Conservation (phyloP, 2,113 vertebrate species). For the Equus quagga region DNA sequence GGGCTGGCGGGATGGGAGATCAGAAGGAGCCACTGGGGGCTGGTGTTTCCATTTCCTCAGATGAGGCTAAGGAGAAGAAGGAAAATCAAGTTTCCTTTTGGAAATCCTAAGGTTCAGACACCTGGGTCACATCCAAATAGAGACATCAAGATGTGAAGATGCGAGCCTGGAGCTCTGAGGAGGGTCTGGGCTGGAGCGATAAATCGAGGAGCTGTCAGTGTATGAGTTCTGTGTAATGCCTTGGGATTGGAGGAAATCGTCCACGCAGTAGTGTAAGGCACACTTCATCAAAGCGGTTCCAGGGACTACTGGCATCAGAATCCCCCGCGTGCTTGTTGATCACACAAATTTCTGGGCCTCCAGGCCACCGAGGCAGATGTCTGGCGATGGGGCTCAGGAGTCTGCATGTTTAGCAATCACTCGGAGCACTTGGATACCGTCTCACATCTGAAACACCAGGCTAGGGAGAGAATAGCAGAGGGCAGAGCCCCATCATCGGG, state of each 20-base stretch:
- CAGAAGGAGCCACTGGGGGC: rapidly evolving
- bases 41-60: not conserved
- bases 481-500: not conserved
- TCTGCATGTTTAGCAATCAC: too few species aligned
- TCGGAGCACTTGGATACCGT: not conserved
- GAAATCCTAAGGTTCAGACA: not conserved
- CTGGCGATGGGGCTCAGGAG: not conserved
- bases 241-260: too few species aligned
- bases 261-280: rapidly evolving
- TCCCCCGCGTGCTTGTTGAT: not conserved
- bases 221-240: rapidly evolving
- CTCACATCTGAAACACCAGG: not conserved
- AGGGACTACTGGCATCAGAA: rapidly evolving
- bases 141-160: not conserved
- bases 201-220: not conserved
- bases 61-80: not conserved
- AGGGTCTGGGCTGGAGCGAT: not conserved
- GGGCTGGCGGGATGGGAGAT: not conserved
- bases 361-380: rapidly evolving
- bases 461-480: not conserved
- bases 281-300: not conserved
- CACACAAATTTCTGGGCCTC: not conserved
- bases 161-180: not conserved
- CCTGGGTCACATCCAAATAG: not conserved
- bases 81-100: not conserved